These are phyloP conservation scores for Rhingia campestris DNA, from an alignment of 2,888 invertebrate species.

Conservation along the genomic window DNA sequence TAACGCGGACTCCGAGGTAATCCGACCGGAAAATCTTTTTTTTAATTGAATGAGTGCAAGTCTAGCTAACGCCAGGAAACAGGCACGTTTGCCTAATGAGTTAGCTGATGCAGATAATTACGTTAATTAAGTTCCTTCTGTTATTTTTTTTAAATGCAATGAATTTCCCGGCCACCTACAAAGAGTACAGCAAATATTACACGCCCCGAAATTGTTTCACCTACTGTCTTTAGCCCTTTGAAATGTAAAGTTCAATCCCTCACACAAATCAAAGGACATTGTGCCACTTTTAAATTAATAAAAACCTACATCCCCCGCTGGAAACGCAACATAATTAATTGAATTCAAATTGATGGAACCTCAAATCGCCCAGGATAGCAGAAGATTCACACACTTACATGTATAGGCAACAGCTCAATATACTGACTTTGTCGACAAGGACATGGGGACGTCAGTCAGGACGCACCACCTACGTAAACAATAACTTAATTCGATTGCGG, in stretches of 20 bases:
- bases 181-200: not conserved
- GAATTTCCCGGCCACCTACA: slow-evolving; percentile 19
- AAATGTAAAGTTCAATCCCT: slow-evolving; percentile 20
- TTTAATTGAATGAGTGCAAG: slow-evolving; percentile 55
- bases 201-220: not conserved
- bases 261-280: slow-evolving; percentile 19
- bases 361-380: not conserved
- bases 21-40: slow-evolving; percentile 47
- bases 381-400: not conserved
- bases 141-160: slow-evolving; percentile 26
- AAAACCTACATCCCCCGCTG: slow-evolving; percentile 15
- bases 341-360: slow-evolving; percentile 52
- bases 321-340: slow-evolving; percentile 45
- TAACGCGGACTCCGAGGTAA: slow-evolving; percentile 16
- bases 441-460: too few relatives aligned
- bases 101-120: slow-evolving; percentile 69
- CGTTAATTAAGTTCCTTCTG: slow-evolving; percentile 59
- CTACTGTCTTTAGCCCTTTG: slow-evolving; percentile 5
- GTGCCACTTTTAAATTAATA: not conserved
- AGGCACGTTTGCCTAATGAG: slow-evolving; percentile 63
- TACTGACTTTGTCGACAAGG: not conserved
- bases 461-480: slow-evolving; percentile 31
- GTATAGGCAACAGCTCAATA: not conserved
- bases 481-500: slow-evolving; percentile 60
- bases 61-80: not conserved